phyloP scores from a whole-genome alignment of 2,888 invertebrate genomes.

The Callosobruchus maculatus region DNA sequence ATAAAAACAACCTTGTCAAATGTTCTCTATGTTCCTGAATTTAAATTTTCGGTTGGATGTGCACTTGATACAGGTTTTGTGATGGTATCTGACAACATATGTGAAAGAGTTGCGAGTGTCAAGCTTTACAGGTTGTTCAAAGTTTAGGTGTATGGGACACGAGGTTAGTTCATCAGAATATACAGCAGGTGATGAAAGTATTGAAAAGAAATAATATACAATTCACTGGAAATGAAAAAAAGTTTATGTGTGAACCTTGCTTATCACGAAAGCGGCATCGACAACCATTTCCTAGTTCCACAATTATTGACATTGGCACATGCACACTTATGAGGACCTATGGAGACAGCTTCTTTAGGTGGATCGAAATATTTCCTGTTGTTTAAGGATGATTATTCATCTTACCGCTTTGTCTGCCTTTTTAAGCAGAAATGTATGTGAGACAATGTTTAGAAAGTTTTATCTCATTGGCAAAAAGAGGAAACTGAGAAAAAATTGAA shows the following conservation, averaged over 20 bases:
- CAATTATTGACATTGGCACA: conserved; percentile 12
- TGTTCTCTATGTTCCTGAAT: conserved; percentile 21
- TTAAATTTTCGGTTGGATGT: conserved; percentile 26
- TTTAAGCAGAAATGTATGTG: conserved; percentile 24
- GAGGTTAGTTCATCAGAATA: conserved; percentile 10
- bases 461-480: conserved; percentile 27
- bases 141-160: conserved; percentile 10
- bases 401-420: conserved; percentile 19
- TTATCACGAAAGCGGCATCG: conserved; percentile 14
- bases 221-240: conserved; percentile 5
- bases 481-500: conserved; percentile 27
- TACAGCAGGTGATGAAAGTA: conserved; percentile 8
- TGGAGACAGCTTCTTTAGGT: conserved; percentile 11
- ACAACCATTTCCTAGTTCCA: conserved; percentile 9
- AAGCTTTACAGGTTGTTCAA: no score
- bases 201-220: conserved; percentile 9
- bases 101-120: conserved; percentile 20
- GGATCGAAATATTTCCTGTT: conserved; percentile 17
- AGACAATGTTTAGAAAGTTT: conserved; percentile 18
- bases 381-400: conserved; percentile 24
- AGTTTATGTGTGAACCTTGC: conserved; percentile 9
- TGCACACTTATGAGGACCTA: conserved; percentile 18
- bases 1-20: conserved; percentile 16
- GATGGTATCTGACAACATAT: conserved; percentile 19
- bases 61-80: conserved; percentile 28